Base-by-base conservation (phyloP, 2,797 vertebrate genomes). In the Synanceia verrucosa region DNA sequence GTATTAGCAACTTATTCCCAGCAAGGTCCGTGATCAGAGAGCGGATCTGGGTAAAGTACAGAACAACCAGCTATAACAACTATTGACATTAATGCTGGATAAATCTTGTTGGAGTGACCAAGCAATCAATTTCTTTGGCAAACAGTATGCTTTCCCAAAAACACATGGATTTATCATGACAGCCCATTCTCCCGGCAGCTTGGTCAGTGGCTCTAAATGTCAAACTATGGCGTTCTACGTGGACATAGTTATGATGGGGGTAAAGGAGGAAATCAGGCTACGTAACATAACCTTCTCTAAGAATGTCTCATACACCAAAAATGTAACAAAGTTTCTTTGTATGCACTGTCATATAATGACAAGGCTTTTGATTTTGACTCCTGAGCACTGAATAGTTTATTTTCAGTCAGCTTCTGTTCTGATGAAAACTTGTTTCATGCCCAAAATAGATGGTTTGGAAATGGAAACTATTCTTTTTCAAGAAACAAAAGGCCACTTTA, bases 1-100 rank as follows among this genome's bases (percentile, higher is more conserved):
- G 88, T 64, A 98, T 93, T 68, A 99, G 86, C 56, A 99, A 90
- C 88, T 99, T 99, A 83, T 96, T 90, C 64, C 90, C 91, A 60
- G 97, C 94, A 39, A 87, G 68, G 86, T 96, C 95, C 24, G 94
- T 96, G 78, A 99, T 87, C 72, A 98, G 92, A 23, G 94, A 92
- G 68, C 86, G 87, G 65, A 97, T 94, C 98, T 99, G 87, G 63
- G 65, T 6, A 61, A 51, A 77, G 28, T 2, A 56, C n/a, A 75
- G 26, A 48, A 44, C 5, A 66, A 34, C 2, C 2, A 31, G 11
- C 36, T 57, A 2, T 55, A 36, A 72, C 5, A 39, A 37, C 29
- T 3, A 16, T 14, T 19, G 16, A 60, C 3, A 34, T 16, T 13
- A 23, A 63, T 3, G 24, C 29, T 57, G 16, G 14, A 16, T 26